Evolutionary conservation across 2,888 invertebrate genomes (phyloP), one percentile per base, ranked within the genome.

Genomic region (Hecatera dysodea): DNA sequence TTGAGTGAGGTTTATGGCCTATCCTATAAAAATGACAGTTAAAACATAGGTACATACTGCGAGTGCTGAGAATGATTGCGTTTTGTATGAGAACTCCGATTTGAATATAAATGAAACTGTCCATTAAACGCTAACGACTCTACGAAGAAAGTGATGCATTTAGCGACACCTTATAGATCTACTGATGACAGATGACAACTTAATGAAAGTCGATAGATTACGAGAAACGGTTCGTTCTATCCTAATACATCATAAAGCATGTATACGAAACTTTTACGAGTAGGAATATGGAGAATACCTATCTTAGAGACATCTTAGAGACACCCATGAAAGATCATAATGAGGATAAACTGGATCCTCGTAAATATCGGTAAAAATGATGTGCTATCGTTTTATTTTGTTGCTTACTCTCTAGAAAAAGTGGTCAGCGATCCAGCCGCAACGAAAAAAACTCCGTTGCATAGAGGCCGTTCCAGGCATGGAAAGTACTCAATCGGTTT

Each of bases 91-190:
- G 15, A 19, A 19, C 27, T 27, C 67, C 6, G 7, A 68, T 77
- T 46, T 36, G 29, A 53, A 53, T 71, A 9, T 77, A 12, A 24
- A 53, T 46, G 6, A 19, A 46, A 46, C n/a, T 12, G 6, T 4
- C 17, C 36, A 29, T 48, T 44, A 48, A 39, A 9, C 11, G 17
- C 3, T 29, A 64, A 69, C 17, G 75, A 48, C 9, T 44, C 7
- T 15, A 7, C 22, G 11, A 19, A 44, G n/a, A 59, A 39, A 72
- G 24, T 63, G 19, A 62, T 24, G 2, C 19, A 22, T 42, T 24
- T n/a, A 48, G 39, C 24, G 8, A 64, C 15, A n/a, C 15, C 9
- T 75, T 15, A 33, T 12, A 3, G 1, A 3, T 11, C 9, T 3
- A n/a, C 19, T 65, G n/a, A 22, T 27, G 42, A 19, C 39, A 42